phyloP scores from a whole-genome alignment of 2,888 invertebrate genomes.

The Agrochola macilenta region DNA sequence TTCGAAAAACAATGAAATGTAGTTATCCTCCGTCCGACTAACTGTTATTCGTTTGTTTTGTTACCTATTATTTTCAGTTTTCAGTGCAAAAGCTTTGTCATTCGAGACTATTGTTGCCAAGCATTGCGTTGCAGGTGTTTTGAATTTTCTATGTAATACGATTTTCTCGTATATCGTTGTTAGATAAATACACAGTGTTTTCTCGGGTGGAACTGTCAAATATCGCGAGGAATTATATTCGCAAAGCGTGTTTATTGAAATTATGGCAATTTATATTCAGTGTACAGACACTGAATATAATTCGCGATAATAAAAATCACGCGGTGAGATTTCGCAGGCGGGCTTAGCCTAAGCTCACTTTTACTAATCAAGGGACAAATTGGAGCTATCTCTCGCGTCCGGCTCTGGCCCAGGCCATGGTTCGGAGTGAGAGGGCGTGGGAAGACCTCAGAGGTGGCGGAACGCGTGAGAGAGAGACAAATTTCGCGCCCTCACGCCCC shows the following conservation, averaged over 20 bases:
- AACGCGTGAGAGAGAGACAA: too few relatives aligned
- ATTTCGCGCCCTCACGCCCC: too few relatives aligned
- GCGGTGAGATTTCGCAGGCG: background rate
- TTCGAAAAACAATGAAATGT: slow-evolving; percentile 43
- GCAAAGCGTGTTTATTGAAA: too few relatives aligned
- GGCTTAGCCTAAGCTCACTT: background rate
- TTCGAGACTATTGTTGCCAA: slow-evolving; percentile 30
- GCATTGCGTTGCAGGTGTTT: slow-evolving; percentile 46
- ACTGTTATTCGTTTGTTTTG: slow-evolving; percentile 41
- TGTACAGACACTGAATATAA: too few relatives aligned
- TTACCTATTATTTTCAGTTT: slow-evolving; percentile 28
- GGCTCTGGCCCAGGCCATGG: too few relatives aligned
- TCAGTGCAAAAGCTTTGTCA: slow-evolving; percentile 48
- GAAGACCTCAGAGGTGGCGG: too few relatives aligned
- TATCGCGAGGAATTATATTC: too few relatives aligned
- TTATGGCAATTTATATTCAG: too few relatives aligned
- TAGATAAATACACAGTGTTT: background rate
- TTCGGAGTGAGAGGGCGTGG: too few relatives aligned
- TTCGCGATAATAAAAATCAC: too few relatives aligned
- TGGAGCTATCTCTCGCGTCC: too few relatives aligned
- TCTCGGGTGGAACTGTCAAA: background rate
- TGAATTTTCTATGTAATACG: slow-evolving; percentile 10
- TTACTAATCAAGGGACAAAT: slow-evolving; percentile 4
- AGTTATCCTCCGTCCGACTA: slow-evolving; percentile 23
- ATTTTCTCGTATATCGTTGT: slow-evolving; percentile 14